These are phyloP conservation scores for Euplexia lucipara DNA, from an alignment of 2,888 invertebrate genomes.

Conservation along the genomic window DNA sequence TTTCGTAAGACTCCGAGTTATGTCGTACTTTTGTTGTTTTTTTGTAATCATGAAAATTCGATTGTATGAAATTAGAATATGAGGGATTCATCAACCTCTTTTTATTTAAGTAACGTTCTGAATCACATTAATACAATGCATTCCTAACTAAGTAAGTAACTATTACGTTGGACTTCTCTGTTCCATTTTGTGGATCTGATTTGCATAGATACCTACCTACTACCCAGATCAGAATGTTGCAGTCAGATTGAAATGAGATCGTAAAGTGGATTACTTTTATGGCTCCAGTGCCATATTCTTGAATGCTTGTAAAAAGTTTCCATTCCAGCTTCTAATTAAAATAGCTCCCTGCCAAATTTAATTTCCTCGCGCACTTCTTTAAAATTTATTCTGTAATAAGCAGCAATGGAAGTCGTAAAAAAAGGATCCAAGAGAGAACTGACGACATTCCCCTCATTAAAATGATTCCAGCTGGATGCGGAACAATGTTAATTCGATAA, in stretches of 20 bases:
- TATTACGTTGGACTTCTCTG: constrained; percentile 12
- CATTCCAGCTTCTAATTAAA: constrained; percentile 70
- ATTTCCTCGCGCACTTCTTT: constrained; percentile 71
- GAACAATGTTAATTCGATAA: constrained; percentile 80
- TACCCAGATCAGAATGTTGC: constrained; percentile 43
- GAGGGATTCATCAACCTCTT: not conserved
- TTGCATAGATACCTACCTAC: constrained; percentile 33
- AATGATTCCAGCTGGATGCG: constrained; percentile 76
- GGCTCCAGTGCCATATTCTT: constrained; percentile 39
- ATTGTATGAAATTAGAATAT: not conserved
- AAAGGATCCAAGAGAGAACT: constrained; percentile 73
- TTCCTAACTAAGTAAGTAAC: constrained; percentile 11
- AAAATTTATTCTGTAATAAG: constrained; percentile 75
- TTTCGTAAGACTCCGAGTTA: not conserved
- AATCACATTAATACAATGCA: not conserved
- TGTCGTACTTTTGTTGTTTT: constrained; percentile 1
- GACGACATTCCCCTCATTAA: constrained; percentile 74
- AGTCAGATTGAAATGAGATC: constrained; percentile 47
- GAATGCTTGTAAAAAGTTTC: constrained; percentile 64
- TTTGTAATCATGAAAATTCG: not conserved
- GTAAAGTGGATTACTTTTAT: constrained; percentile 58
- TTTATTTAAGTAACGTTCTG: constrained; percentile 16
- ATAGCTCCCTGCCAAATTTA: constrained; percentile 67
- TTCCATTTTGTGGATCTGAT: constrained; percentile 45
- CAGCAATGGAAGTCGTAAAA: constrained; percentile 73